These are phyloP conservation scores for Oceanodroma leucorhoa DNA, from an alignment of 2,797 vertebrate species.

Conservation along the genomic window DNA sequence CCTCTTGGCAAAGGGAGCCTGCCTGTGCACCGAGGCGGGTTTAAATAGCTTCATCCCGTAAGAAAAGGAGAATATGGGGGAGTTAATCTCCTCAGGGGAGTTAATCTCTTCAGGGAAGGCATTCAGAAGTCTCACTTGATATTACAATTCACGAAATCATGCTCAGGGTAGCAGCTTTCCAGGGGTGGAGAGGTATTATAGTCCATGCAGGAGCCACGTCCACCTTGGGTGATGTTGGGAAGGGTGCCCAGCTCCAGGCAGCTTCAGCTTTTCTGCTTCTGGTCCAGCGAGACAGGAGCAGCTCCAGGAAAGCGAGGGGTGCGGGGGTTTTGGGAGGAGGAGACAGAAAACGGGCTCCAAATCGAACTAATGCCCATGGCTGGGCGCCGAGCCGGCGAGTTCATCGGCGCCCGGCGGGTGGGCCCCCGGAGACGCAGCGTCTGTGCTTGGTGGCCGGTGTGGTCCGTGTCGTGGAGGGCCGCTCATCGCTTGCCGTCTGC, in stretches of 20 bases:
- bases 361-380: accelerated
- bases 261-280: not conserved
- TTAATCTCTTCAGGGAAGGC: not conserved
- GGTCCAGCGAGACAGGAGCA: not conserved
- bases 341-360: not conserved
- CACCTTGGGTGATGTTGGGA: not conserved
- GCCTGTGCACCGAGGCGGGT: not conserved
- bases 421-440: accelerated
- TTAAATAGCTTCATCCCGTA: not conserved
- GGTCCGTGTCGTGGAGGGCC: not conserved
- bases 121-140: not conserved
- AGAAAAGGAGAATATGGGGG: not conserved
- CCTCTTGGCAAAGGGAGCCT: not conserved
- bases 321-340: not conserved
- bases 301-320: not conserved
- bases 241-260: not conserved
- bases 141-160: accelerated
- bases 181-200: accelerated
- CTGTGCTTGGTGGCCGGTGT: not conserved
- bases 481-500: slow-evolving; percentile 52
- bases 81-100: not conserved
- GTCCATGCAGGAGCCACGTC: accelerated
- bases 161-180: not conserved
- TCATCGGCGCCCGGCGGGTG: not conserved
- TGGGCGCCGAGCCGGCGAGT: accelerated